Evolutionary conservation across 1,140 invertebrate species (phyloP).

Genomic region (Sycophaga agraensis): DNA sequence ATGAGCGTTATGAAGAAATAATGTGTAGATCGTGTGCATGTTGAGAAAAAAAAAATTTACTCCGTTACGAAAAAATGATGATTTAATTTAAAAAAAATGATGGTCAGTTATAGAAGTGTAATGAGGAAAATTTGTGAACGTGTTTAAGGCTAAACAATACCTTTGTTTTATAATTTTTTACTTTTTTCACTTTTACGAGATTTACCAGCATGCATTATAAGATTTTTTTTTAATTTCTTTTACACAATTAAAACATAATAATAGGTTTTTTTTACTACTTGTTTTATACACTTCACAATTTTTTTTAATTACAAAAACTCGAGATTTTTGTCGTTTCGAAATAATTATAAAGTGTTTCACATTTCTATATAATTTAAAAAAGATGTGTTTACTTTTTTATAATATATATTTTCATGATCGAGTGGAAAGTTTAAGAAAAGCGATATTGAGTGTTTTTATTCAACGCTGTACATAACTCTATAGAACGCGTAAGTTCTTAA

Average conservation of each 20-base stretch:
- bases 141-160: conserved; percentile 23
- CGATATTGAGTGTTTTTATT: conserved; percentile 28
- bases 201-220: conserved; percentile 3
- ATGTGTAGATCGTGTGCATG: conserved; percentile 26
- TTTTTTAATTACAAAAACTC: conserved; percentile 19
- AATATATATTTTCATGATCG: conserved; percentile 20
- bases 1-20: conserved; percentile 8
- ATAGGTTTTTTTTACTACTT: too few species aligned
- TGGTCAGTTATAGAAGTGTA: conserved; percentile 23
- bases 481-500: conserved; percentile 21
- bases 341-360: conserved; percentile 7
- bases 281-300: too few species aligned
- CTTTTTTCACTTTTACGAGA: not conserved
- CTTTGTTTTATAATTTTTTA: not conserved
- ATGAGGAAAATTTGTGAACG: conserved; percentile 13
- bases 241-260: too few species aligned
- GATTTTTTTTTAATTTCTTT: conserved; percentile 17
- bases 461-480: conserved; percentile 14
- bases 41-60: conserved; percentile 14
- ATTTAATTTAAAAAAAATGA: conserved; percentile 24
- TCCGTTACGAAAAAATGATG: conserved; percentile 22
- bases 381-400: conserved; percentile 24
- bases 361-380: conserved; percentile 24
- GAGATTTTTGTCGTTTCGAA: conserved; percentile 19
- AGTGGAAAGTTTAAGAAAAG: conserved; percentile 19